Conservation (phyloP, 2,888 invertebrate species). For the Gisinianus flammeolus region DNA sequence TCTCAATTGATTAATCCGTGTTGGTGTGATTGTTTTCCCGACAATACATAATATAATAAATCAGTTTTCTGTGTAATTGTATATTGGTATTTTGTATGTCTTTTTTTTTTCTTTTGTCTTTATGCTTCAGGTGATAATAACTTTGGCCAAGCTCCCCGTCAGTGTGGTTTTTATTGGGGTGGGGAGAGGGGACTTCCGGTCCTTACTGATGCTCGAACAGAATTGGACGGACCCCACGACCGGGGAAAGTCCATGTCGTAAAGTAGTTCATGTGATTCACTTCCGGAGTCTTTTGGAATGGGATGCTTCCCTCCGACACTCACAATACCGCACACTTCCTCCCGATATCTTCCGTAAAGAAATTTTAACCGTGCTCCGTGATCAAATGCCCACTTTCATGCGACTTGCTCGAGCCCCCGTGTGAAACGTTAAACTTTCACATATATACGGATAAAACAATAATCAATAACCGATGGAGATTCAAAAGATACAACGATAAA, state of each 20-base stretch:
- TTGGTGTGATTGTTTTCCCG: too few relatives aligned
- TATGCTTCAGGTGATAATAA: slow-evolving; percentile 40
- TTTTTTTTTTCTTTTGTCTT: background rate
- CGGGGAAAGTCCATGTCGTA: slow-evolving; percentile 44
- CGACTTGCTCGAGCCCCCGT: slow-evolving; percentile 22
- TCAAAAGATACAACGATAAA: too few relatives aligned
- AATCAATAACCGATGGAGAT: too few relatives aligned
- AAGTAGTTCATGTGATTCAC: slow-evolving; percentile 49
- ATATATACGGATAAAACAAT: too few relatives aligned
- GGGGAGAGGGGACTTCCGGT: slow-evolving; percentile 48
- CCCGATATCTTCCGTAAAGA: slow-evolving; percentile 50
- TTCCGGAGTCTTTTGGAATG: slow-evolving; percentile 48
- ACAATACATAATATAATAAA: background rate
- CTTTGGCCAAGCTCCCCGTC: slow-evolving; percentile 46
- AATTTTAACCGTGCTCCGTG: slow-evolving; percentile 46
- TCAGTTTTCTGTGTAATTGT: background rate
- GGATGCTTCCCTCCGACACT: slow-evolving; percentile 44
- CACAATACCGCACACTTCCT: slow-evolving; percentile 43
- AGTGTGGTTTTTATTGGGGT: slow-evolving; percentile 50
- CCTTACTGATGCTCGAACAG: slow-evolving; percentile 45
- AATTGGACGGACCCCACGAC: slow-evolving; percentile 42
- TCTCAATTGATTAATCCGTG: background rate
- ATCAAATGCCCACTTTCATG: slow-evolving; percentile 47
- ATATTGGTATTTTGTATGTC: background rate
- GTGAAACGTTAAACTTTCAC: too few relatives aligned